Evolutionary conservation across 2,888 invertebrate genomes (phyloP).

Genomic region (Amiota minor): DNA sequence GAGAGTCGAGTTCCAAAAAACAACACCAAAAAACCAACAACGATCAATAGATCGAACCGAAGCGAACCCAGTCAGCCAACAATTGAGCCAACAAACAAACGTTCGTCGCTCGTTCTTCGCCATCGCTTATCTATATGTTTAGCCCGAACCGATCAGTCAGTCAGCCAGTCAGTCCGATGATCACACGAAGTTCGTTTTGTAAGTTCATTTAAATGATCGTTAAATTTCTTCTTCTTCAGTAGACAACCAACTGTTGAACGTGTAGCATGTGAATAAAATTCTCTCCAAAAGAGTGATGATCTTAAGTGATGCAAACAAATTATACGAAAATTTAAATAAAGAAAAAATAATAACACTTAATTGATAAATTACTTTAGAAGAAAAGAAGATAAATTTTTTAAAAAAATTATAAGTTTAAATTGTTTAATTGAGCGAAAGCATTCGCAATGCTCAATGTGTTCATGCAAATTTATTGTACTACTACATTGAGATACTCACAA

Average conservation of each 20-base stretch:
- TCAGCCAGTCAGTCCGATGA: not conserved
- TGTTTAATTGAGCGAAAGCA: conserved; percentile 41
- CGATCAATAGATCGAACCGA: conserved; percentile 1
- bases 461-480: conserved; percentile 58
- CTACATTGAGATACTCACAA: too few species aligned
- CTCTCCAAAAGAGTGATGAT: not conserved
- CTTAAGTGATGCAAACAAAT: not conserved
- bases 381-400: conserved; percentile 38
- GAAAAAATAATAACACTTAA: not conserved
- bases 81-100: conserved; percentile 1
- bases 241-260: conserved; percentile 57
- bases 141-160: not conserved
- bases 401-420: conserved; percentile 40
- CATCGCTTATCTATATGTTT: too few species aligned
- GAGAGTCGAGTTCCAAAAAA: not conserved
- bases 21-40: too few species aligned
- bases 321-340: not conserved
- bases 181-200: not conserved
- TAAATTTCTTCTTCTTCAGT: too few species aligned
- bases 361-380: conserved; percentile 18
- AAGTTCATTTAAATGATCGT: not conserved
- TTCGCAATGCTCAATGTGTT: conserved; percentile 42
- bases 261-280: not conserved
- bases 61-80: not conserved
- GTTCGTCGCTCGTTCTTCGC: not conserved